These are phyloP conservation scores for Thoracochromis brauschi DNA, from an alignment of 2,113 vertebrate genomes.

Conservation along the genomic window DNA sequence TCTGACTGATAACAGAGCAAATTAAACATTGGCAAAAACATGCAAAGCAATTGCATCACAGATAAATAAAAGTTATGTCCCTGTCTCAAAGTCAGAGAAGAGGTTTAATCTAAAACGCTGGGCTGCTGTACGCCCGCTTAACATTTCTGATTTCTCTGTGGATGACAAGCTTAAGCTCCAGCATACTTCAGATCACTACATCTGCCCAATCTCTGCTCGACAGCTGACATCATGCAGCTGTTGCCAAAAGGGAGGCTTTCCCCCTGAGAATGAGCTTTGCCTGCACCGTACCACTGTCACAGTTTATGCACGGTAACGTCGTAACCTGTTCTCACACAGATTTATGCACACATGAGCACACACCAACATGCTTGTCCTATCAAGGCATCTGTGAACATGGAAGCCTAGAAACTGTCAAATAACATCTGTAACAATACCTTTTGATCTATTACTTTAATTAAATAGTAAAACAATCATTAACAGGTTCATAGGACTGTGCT, in stretches of 20 bases:
- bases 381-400: neutral
- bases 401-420: neutral
- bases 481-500: neutral
- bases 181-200: constrained; percentile 30
- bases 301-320: neutral
- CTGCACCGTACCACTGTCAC: neutral
- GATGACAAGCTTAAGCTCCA: constrained; percentile 28
- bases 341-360: neutral
- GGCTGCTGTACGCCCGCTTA: neutral
- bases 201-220: constrained; percentile 36
- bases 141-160: constrained; percentile 26
- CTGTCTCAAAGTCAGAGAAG: neutral
- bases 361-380: neutral
- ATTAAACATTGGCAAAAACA: neutral
- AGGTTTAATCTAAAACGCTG: neutral
- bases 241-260: constrained; percentile 1
- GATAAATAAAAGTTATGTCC: neutral
- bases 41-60: neutral
- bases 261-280: constrained; percentile 1
- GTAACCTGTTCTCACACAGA: neutral
- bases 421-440: neutral
- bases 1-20: neutral
- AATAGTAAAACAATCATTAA: neutral
- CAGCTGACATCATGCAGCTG: constrained; percentile 41
- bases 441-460: neutral